Conservation (phyloP, 2,113 vertebrate genomes). For the Stictonetta naevosa region DNA sequence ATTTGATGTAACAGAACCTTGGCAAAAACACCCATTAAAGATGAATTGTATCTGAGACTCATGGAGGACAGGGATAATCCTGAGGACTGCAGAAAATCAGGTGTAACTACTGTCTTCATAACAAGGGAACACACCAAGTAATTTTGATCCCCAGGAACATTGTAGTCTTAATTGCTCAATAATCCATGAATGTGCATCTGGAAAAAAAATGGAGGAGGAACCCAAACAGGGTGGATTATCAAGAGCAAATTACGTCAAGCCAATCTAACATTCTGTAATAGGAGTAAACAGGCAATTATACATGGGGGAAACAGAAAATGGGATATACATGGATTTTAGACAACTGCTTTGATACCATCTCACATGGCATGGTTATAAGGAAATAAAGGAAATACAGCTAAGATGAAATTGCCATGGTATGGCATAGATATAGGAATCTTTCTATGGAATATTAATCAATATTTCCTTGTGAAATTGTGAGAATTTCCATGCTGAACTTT, state of each 20-base stretch:
- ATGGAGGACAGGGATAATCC: background rate
- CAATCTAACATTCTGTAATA: background rate
- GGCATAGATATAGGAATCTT: background rate
- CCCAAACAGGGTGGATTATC: background rate
- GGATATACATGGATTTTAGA: background rate
- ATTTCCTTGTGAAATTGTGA: background rate
- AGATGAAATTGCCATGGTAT: background rate
- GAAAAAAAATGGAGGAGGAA: background rate
- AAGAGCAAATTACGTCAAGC: background rate
- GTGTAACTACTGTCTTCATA: background rate
- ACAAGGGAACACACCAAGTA: background rate
- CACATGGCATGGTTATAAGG: background rate
- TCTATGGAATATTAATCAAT: background rate
- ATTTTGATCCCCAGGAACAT: background rate
- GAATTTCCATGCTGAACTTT: background rate
- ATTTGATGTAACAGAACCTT: background rate
- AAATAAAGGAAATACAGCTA: background rate
- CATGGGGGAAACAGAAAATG: background rate
- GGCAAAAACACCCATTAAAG: background rate
- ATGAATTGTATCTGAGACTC: background rate
- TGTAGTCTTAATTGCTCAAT: background rate
- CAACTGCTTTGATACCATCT: background rate
- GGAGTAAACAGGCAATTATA: background rate
- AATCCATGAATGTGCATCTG: background rate
- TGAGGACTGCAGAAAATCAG: background rate